Base-by-base conservation (phyloP, 2,888 invertebrate genomes). In the Aphelenchoides bicaudatus region DNA sequence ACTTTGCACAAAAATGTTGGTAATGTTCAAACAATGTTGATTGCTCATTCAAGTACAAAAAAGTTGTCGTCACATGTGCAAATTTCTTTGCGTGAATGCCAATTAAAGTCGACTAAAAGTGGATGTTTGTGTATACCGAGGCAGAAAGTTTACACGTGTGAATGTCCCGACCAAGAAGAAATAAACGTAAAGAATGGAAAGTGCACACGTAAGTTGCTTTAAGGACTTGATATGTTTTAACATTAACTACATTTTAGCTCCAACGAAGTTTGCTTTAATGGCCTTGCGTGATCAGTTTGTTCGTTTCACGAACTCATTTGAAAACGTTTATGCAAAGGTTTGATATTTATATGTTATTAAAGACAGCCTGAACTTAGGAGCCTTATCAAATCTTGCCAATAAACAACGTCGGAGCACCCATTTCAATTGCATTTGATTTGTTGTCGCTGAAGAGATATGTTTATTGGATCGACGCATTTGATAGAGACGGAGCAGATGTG, bases 401-500 rank as follows among this genome's bases (percentile, higher is more conserved):
- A 28, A 43, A 43, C 19, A 55, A 57, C 34, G 63, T 66, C 3
- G 66, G 66, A 13, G 57, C 51, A 19, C 66, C 66, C n/a, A 23
- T 52, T 5, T 54, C 61, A 16, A n/a, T 66, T 0, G 53, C 54
- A 10, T 53, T 63, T 30, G 66, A 66, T 43, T 43, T 55, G n/a
- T 43, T 54, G 5, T 67, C 66, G 21, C 39, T 31, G 4, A 27
- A 49, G 28, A 34, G 54, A 5, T 61, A 47, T 25, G 48, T 67
- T 38, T 67, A 67, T 50, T 67, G 67, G 67, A 63, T 67, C 30
- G 66, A 67, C 43, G 63, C 37, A 4, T 56, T 58, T 34, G 60
- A 66, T 30, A 53, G 59, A 16, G 55, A 65, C 29, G 58, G 53
- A 10, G 59, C 47, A 1, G 37, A 59, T 28, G 27, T 64, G 25